Conservation (phyloP, 2,797 vertebrate species). For the Acropternis orthonyx region DNA sequence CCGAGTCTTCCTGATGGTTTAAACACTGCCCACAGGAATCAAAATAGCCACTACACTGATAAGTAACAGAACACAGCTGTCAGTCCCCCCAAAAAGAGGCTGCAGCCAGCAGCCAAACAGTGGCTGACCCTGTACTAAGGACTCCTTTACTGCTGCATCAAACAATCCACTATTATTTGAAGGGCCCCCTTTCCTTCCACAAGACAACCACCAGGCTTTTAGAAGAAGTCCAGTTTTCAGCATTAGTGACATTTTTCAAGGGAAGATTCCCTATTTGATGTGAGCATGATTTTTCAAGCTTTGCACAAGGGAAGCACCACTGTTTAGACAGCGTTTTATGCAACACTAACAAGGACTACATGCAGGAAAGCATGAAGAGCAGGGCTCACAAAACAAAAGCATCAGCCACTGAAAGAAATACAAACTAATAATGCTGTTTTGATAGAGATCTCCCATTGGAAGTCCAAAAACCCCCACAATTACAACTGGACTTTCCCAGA, state of each 20-base stretch:
- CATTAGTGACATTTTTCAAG: not conserved
- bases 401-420: constrained; percentile 20
- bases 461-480: not conserved
- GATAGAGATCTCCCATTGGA: not conserved
- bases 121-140: not conserved
- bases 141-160: not conserved
- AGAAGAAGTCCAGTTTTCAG: not conserved
- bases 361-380: not conserved
- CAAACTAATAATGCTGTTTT: not conserved
- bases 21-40: not conserved
- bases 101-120: not conserved
- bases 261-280: not conserved
- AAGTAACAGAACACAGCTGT: not conserved
- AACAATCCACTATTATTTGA: not conserved
- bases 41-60: not conserved
- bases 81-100: not conserved
- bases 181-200: not conserved
- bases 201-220: not conserved
- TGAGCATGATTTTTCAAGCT: not conserved
- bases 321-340: not conserved
- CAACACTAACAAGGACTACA: not conserved
- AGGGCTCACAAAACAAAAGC: constrained; percentile 27
- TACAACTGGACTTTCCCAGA: constrained; percentile 15
- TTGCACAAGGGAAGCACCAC: not conserved
- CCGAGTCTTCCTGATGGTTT: not conserved